Evolutionary conservation across 2,797 vertebrate species (phyloP), one percentile per base, ranked within the genome.

Genomic region (Hyperoplus lanceolatus): DNA sequence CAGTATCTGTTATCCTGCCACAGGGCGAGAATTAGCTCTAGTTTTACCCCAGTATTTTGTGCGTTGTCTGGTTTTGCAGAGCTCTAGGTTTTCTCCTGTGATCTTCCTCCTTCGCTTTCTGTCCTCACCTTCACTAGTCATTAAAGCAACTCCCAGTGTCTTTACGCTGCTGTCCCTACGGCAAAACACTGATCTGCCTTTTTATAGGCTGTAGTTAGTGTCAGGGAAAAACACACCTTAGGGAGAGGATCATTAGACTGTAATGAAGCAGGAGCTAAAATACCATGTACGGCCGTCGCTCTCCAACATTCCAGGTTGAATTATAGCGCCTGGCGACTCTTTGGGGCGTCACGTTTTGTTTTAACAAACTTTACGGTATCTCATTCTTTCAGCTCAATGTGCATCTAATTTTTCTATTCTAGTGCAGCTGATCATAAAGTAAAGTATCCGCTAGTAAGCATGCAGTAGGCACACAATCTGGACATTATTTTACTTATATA

Each of bases 181-280:
- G 84, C 82, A 87, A 84, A 89, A 90, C 29, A 86, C 63, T 6
- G 77, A 89, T 90, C 57, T 29, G 29, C 83, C 81, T 62, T 92
- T 93, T 91, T 87, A 89, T 83, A 87, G 90, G 88, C 84, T 88
- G 89, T 70, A 84, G 90, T 94, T 94, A 88, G 82, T 87, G 90
- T 90, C 86, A 90, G 70, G 77, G 72, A 87, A 82, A 29, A 21
- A 29, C 87, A 88, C 82, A 86, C 87, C 90, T 90, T 59, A 11
- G 45, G 91, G 92, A 29, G 29, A 29, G 87, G 84, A 81, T 93
- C 89, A 93, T 94, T 94, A 92, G 74, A 80, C 63, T 64, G 84
- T 92, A 92, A 92, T 90, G 84, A 94, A 87, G 83, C 90, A 90
- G 86, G 84, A 90, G 87, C 91, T 92, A 90, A 95, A 95, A 93